phyloP scores from a whole-genome alignment of 2,888 invertebrate species.

The Chromoteleia sp. region DNA sequence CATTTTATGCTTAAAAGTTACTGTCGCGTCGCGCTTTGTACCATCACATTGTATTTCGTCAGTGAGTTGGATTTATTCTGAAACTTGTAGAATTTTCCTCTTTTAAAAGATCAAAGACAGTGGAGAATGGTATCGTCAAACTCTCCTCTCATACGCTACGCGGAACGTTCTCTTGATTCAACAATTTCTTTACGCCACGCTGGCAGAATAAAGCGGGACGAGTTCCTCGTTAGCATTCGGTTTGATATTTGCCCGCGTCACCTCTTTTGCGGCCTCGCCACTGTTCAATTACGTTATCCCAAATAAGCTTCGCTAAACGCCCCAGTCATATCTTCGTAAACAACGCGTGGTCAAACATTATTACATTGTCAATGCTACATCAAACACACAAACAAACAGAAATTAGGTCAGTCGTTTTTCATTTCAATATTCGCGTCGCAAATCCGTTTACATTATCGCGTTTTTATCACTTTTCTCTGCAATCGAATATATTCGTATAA shows the following conservation, averaged over 20 bases:
- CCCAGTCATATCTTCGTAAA: constrained; percentile 14
- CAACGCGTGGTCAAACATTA: background rate
- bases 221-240: constrained; percentile 57
- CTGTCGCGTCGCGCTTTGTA: constrained; percentile 56
- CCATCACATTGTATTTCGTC: constrained; percentile 54
- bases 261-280: constrained; percentile 32
- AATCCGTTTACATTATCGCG: too few species aligned
- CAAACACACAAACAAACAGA: too few species aligned
- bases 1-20: constrained; percentile 62
- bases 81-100: constrained; percentile 60
- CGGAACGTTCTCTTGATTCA: constrained; percentile 57
- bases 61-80: constrained; percentile 59
- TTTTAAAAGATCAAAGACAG: constrained; percentile 65
- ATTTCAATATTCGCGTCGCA: too few species aligned
- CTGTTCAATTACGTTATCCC: constrained; percentile 37
- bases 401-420: too few species aligned
- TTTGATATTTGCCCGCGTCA: constrained; percentile 52
- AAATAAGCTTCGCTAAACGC: constrained; percentile 24
- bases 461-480: too few species aligned
- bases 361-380: too few species aligned
- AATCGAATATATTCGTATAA: too few species aligned
- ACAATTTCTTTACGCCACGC: constrained; percentile 58
- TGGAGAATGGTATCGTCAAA: constrained; percentile 58
- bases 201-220: constrained; percentile 47
- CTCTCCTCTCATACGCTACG: constrained; percentile 49